Evolutionary conservation across 2,888 invertebrate genomes (phyloP).

Genomic region (Xylocampa areola): DNA sequence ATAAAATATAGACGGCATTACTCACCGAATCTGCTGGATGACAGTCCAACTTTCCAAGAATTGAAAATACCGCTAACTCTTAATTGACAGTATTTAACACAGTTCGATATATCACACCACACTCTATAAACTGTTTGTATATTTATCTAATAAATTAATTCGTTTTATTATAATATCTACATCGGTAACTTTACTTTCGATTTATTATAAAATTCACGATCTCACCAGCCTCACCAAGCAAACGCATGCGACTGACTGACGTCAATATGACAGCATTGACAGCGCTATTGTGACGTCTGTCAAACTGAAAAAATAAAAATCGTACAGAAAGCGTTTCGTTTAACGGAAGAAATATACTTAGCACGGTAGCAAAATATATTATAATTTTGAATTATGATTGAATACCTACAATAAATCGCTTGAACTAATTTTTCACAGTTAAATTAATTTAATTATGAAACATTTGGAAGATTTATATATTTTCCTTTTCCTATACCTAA

Average conservation of each 20-base stretch:
- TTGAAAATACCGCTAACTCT: slow-evolving; percentile 72
- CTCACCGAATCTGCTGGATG: slow-evolving; percentile 82
- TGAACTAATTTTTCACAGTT: too few species aligned
- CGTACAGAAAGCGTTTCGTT: too few species aligned
- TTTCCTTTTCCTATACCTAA: too few species aligned
- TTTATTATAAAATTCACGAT: slow-evolving; percentile 25
- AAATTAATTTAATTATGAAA: too few species aligned
- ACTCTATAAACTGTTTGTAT: slow-evolving; percentile 60
- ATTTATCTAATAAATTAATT: slow-evolving; percentile 42
- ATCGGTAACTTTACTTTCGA: slow-evolving; percentile 58
- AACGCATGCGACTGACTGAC: slow-evolving; percentile 58
- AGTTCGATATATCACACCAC: slow-evolving; percentile 72
- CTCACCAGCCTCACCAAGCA: slow-evolving; percentile 22
- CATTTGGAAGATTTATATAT: too few species aligned
- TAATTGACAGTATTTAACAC: slow-evolving; percentile 64
- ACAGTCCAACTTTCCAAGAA: slow-evolving; percentile 86
- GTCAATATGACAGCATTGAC: slow-evolving; percentile 24
- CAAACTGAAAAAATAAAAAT: too few species aligned
- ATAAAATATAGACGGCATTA: slow-evolving; percentile 73
- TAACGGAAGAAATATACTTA: too few species aligned
- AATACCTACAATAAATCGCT: too few species aligned
- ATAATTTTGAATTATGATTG: too few species aligned
- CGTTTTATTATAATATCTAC: slow-evolving; percentile 30
- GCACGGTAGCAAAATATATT: too few species aligned
- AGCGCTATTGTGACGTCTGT: too few species aligned